Percentiles rank a stretch among this genome's conserved stretches.
Evolutionary conservation across 2,888 invertebrate genomes (phyloP).

Genomic region (Hirudinaria manillensis): DNA sequence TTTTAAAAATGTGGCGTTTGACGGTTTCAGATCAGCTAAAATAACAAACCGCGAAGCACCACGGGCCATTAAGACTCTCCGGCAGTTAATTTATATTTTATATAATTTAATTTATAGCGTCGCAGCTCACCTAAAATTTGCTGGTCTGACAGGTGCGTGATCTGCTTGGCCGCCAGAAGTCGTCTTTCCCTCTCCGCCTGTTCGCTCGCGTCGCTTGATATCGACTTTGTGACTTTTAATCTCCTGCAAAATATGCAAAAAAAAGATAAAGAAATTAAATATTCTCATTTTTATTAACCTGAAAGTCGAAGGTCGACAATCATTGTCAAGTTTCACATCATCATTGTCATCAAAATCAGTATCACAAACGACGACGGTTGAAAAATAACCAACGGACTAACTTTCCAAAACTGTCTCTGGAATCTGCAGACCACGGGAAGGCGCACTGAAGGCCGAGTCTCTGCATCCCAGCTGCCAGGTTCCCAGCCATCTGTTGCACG

Average conservation of each 20-base stretch:
- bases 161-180: constrained; percentile 27
- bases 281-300: too few relatives aligned
- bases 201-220: background rate
- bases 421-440: constrained; percentile 30
- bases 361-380: background rate
- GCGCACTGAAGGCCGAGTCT: constrained; percentile 29
- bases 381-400: background rate
- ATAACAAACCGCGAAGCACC: too few relatives aligned
- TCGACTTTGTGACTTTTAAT: constrained; percentile 13
- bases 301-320: too few relatives aligned
- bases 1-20: too few relatives aligned
- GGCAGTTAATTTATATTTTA: too few relatives aligned
- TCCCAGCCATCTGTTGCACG: constrained; percentile 32
- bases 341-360: background rate
- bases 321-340: background rate
- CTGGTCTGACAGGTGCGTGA: constrained; percentile 28
- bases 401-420: constrained; percentile 7
- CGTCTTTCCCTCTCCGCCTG: constrained; percentile 23
- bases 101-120: too few relatives aligned
- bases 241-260: too few relatives aligned
- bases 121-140: constrained; percentile 27
- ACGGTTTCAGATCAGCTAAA: too few relatives aligned
- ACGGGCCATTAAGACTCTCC: too few relatives aligned
- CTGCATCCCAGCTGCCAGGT: constrained; percentile 31
- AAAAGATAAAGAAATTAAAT: too few relatives aligned